Evolutionary conservation across 2,797 vertebrate genomes (phyloP), one percentile per base, ranked within the genome.

Genomic region (Macrochelys suwanniensis): DNA sequence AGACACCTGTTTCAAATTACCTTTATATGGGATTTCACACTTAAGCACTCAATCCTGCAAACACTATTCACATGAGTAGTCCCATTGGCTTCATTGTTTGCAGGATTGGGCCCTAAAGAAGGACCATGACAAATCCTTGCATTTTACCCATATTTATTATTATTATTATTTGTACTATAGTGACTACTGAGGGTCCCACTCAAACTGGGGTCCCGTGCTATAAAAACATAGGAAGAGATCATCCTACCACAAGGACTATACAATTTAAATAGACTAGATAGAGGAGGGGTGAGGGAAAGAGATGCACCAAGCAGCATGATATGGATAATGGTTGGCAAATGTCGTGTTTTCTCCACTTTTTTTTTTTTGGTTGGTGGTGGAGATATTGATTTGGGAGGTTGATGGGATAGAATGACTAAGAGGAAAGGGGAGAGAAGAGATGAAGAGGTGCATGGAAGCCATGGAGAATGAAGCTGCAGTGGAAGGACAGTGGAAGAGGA

Each of bases 221-320:
- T 90, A 96, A 97, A 97, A 97, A 88, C 96, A 82, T 79, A 92
- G 80, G 89, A 92, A 93, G 94, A 95, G 94, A 88, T 87, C 65
- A 71, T 19, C 80, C 77, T 93, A 89, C 95, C 37, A 88, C 79
- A 90, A 95, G 42, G 80, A 68, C 77, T 87, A 59, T 89, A 93
- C 81, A 96, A 97, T 89, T 95, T 95, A 77, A 93, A 97, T 92
- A 81, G 8, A 51, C 90, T 87, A 68, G 82, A 84, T 50, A 87
- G 56, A 56, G 65, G 89, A 65, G n/a, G 76, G 80, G 92, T 92
- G 85, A 86, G 84, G 93, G 77, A 50, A 83, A 92, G 33, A 54
- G 50, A 78, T 89, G 85, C 71, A 68, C 89, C 71, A 57, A 21
- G 74, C 57, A 5, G 9, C 87, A 42, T 42, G 68, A 80, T 1